Percentiles rank a stretch among this genome's conserved stretches.
phyloP scores from a whole-genome alignment of 2,113 vertebrate species.

The Rattus rattus region DNA sequence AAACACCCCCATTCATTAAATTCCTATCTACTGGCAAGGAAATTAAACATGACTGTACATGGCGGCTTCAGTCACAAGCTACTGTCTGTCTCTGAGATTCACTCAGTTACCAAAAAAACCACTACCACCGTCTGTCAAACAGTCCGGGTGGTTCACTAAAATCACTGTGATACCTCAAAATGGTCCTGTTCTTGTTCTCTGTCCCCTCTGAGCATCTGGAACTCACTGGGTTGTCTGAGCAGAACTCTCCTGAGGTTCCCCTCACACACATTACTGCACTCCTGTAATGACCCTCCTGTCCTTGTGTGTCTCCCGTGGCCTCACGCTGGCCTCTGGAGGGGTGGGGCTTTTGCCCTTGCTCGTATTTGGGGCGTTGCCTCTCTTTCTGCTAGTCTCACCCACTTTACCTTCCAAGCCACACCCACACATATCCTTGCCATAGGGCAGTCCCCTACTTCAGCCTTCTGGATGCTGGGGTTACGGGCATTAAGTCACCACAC shows the following conservation, averaged over 20 bases:
- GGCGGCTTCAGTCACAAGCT: background rate
- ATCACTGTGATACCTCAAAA: background rate
- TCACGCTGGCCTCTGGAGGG: background rate
- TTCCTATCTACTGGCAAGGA: background rate
- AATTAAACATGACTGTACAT: background rate
- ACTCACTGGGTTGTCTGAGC: background rate
- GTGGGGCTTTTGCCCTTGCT: background rate
- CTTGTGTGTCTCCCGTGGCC: no score
- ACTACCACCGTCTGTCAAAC: background rate
- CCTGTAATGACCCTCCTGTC: no score
- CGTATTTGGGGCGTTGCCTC: background rate
- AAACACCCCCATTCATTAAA: background rate
- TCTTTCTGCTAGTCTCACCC: background rate
- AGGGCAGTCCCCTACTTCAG: no score
- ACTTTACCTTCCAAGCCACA: background rate
- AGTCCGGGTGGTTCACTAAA: background rate
- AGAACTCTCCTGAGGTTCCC: background rate
- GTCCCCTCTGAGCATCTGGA: background rate
- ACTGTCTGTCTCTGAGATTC: background rate
- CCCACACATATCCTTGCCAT: background rate
- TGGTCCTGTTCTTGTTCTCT: no score
- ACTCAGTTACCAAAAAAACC: background rate
- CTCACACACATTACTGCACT: background rate
- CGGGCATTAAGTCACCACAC: background rate
- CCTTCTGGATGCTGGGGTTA: background rate